Evolutionary conservation across 2,113 vertebrate species (phyloP).

Genomic region (Grantiella picta): DNA sequence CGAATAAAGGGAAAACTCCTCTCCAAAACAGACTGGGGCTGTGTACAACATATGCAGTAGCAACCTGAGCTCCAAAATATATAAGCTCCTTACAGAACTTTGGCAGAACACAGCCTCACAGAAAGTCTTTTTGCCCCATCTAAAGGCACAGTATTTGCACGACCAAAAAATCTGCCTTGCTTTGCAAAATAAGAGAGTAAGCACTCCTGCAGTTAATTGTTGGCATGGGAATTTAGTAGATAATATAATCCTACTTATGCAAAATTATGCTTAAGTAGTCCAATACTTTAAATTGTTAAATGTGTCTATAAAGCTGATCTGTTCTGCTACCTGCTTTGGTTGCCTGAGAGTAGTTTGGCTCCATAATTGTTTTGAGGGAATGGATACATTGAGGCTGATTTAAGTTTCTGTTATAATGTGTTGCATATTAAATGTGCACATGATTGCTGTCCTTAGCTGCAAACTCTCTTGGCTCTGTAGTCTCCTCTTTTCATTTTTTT

Average conservation of each 20-base stretch:
- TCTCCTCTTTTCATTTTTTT: neutral
- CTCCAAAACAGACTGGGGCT: neutral
- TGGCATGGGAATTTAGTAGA: neutral
- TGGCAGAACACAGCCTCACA: neutral
- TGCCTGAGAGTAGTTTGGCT: neutral
- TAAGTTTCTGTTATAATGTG: neutral
- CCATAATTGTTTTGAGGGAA: neutral
- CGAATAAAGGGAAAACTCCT: neutral
- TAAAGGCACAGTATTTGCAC: neutral
- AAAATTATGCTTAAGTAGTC: neutral
- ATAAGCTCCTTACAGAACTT: neutral
- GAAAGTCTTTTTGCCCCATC: neutral
- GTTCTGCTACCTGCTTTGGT: neutral
- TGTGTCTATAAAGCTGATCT: neutral
- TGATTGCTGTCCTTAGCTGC: neutral
- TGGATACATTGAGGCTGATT: neutral
- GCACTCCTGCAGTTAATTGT: neutral
- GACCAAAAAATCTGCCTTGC: neutral
- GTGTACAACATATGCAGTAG: neutral
- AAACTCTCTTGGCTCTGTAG: neutral
- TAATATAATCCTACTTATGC: neutral
- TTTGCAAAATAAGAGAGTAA: neutral
- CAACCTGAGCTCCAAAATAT: neutral
- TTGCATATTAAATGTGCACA: neutral
- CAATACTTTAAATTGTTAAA: neutral